phyloP scores from a whole-genome alignment of 2,888 invertebrate species.

The Sylvicola cinctus region DNA sequence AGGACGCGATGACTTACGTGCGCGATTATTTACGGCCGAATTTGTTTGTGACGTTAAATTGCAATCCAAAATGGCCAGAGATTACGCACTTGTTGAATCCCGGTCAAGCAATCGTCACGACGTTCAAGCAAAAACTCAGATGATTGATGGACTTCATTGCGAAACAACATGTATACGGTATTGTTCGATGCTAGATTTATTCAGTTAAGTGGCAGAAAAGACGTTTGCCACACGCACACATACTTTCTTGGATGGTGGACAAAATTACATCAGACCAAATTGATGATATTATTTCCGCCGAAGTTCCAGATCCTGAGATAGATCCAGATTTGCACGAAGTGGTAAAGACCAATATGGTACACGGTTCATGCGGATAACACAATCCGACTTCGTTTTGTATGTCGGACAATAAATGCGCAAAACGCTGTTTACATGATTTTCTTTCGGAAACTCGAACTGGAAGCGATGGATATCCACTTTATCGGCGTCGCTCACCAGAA shows the following conservation, averaged over 20 bases:
- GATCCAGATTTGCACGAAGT: constrained; percentile 13
- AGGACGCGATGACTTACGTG: constrained; percentile 8
- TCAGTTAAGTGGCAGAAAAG: constrained; percentile 13
- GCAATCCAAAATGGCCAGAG: constrained; percentile 7
- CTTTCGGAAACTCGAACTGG: constrained; percentile 12
- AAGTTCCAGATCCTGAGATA: constrained; percentile 12
- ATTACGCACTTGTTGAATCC: neutral
- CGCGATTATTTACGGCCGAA: constrained; percentile 7
- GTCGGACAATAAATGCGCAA: constrained; percentile 16
- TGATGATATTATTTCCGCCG: constrained; percentile 8
- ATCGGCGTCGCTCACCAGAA: no score
- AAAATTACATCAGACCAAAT: constrained; percentile 8
- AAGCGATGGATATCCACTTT: no score
- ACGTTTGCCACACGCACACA: constrained; percentile 15
- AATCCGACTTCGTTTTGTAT: constrained; percentile 19
- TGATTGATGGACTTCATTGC: constrained; percentile 1
- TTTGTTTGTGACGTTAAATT: constrained; percentile 7
- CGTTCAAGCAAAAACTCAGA: constrained; percentile 8
- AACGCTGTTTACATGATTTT: constrained; percentile 12
- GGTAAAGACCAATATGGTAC: constrained; percentile 14
- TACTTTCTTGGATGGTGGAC: constrained; percentile 12
- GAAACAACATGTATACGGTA: constrained; percentile 6
- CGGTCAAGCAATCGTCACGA: constrained; percentile 1
- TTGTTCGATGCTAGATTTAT: constrained; percentile 9
- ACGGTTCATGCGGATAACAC: constrained; percentile 17